Base-by-base conservation (phyloP, 2,113 vertebrate species). In the Dasypus novemcinctus region DNA sequence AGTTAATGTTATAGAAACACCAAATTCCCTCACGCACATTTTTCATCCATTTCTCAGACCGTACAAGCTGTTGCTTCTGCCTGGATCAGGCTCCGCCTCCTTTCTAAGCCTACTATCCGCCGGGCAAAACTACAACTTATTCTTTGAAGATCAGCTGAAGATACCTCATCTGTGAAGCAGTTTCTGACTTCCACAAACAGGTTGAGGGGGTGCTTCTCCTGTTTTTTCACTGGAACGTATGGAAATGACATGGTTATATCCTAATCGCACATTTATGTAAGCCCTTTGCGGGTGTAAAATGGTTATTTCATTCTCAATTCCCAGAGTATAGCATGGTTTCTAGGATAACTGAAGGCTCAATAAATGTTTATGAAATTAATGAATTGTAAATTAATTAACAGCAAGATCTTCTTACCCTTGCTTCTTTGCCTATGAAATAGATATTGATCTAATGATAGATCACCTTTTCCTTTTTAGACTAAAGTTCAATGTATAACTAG, bases 371-470 rank as follows among this genome's bases (percentile, higher is more conserved):
- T 57, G 54, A 74, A 92, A 43, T 71, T 75, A 87, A 93, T 61
- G 31, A 87, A 82, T 71, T 85, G 4, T 63, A 79, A 94, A 95
- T 83, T 83, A 17, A 76, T 94, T 90, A 87, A 43, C 10, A 71
- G 1, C 14, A 91, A 82, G 9, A 84, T 80, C 68, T 91, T 89
- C 38, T 76, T 79, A 78, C 59, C 36, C 33, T 76, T 71, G 11
- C 1, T 69, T 66, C 1, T 64, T 66, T 92, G 15, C 4, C 27
- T 92, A 54, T 15, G 93, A 87, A 91, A 87, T 94, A 96, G 91
- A 68, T 36, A 75, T 79, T 93, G 96, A 66, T 27, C 13, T 92
- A 38, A 78, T 76, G 12, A 68, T 93, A 36, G 72, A 80, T 74
- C 59, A 82, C 4, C 3, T 69, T 2, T 75, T 46, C 5, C 23